phyloP scores from a whole-genome alignment of 2,797 vertebrate genomes.

The Balearica regulorum region DNA sequence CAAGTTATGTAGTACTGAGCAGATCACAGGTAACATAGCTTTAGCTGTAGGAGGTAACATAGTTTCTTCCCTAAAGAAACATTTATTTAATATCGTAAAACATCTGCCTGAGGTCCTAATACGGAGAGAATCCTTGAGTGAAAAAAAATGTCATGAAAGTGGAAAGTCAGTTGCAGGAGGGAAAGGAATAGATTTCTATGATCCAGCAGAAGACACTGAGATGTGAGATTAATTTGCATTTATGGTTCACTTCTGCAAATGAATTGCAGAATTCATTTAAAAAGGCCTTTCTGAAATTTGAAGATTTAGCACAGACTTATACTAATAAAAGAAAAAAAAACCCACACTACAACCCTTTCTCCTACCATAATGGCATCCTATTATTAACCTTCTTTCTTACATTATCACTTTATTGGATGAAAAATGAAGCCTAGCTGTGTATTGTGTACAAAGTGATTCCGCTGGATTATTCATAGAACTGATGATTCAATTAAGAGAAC shows the following conservation, averaged over 20 bases:
- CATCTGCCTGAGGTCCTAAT: neutral
- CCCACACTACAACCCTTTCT: accelerated
- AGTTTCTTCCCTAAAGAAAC: neutral
- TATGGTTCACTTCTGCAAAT: neutral
- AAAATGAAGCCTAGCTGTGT: neutral
- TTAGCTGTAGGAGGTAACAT: neutral
- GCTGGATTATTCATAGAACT: neutral
- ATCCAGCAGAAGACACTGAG: neutral
- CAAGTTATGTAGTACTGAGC: neutral
- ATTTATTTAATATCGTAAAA: neutral
- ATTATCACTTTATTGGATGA: neutral
- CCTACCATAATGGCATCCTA: neutral
- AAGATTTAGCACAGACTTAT: neutral
- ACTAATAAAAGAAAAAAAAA: neutral
- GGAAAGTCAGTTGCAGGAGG: neutral
- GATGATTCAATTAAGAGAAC: conserved; percentile 26
- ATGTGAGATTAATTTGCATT: neutral
- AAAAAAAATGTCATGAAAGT: neutral
- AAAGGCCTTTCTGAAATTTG: neutral
- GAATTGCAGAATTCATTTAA: neutral
- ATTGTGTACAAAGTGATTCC: neutral
- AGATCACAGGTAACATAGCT: neutral
- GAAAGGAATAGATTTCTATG: neutral
- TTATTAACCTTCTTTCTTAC: neutral
- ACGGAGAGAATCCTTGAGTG: neutral